A percentile compares a stretch with the other conserved stretches of the same genome.
phyloP scores from a whole-genome alignment of 2,797 vertebrate genomes.

The Danio albolineatus region DNA sequence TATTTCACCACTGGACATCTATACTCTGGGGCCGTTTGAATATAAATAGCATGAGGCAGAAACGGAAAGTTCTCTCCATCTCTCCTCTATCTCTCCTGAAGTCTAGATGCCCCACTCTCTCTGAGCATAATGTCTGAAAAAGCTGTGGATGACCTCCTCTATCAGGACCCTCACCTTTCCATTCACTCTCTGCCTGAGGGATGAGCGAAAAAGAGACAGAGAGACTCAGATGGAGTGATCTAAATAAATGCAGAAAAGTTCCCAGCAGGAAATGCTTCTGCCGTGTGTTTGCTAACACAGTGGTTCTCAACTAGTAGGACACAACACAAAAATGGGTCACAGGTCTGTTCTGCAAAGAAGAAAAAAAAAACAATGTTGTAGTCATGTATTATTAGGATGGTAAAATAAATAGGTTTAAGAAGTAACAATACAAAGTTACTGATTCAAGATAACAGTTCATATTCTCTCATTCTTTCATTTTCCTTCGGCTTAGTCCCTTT shows the following conservation, averaged over 20 bases:
- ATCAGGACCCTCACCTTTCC: constrained; percentile 37
- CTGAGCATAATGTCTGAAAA: constrained; percentile 23
- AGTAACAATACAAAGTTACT: too few species aligned
- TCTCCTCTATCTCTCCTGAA: constrained; percentile 21
- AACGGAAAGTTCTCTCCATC: constrained; percentile 16
- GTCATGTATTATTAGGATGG: not conserved
- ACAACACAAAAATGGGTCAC: constrained; percentile 21
- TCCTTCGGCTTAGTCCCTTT: too few species aligned
- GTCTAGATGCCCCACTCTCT: constrained; percentile 17
- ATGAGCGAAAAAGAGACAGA: constrained; percentile 15
- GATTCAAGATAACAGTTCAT: too few species aligned
- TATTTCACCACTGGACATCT: constrained; percentile 33
- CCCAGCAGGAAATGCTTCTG: constrained; percentile 30
- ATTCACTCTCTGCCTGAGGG: constrained; percentile 42
- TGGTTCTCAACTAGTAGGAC: not conserved
- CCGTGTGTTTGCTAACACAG: constrained; percentile 10
- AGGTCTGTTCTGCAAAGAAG: not conserved
- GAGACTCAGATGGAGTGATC: constrained; percentile 55
- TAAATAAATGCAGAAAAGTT: constrained; percentile 41
- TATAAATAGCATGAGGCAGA: constrained; percentile 27
- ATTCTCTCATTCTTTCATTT: too few species aligned
- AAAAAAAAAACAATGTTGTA: not conserved
- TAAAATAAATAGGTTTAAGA: not conserved
- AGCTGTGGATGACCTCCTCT: constrained; percentile 53
- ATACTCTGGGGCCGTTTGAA: constrained; percentile 28